These are phyloP conservation scores for Cheilosia vulpina DNA, from an alignment of 2,888 invertebrate species.

Conservation along the genomic window DNA sequence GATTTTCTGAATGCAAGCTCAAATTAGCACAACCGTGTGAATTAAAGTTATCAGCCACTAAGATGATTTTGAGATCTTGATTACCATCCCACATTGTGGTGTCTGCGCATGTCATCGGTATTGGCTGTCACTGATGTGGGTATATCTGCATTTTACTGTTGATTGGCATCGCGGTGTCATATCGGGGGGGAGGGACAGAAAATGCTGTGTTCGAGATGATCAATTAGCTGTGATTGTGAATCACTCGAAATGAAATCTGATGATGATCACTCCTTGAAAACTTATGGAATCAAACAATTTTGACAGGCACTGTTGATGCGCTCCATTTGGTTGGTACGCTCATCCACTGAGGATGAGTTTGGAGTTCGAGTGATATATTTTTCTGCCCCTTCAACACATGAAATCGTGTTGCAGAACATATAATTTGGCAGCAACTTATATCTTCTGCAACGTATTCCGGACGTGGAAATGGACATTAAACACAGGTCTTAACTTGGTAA, in stretches of 20 bases:
- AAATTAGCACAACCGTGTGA: conserved; percentile 76
- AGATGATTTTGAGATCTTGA: conserved; percentile 71
- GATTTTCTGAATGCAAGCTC: conserved; percentile 48
- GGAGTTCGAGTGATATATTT: no score
- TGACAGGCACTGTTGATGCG: no score
- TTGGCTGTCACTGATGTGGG: conserved; percentile 12
- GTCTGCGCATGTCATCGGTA: conserved; percentile 41
- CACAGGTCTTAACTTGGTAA: no score
- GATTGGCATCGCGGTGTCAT: conserved; percentile 3
- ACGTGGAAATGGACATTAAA: no score
- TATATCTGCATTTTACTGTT: neutral
- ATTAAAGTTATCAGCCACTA: conserved; percentile 68
- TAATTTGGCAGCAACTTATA: no score
- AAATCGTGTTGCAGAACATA: no score
- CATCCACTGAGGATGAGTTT: no score
- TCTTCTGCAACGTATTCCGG: no score
- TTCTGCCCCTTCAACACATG: no score
- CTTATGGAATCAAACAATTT: neutral
- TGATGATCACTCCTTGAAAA: neutral
- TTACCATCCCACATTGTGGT: conserved; percentile 41
- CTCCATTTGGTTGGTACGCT: no score
- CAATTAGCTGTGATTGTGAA: conserved; percentile 7
- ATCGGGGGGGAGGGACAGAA: neutral
- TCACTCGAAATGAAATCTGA: neutral
- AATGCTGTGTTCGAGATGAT: neutral